A percentile compares a stretch with the other conserved stretches of the same genome.
These are phyloP conservation scores for Rhamnusium bicolor DNA, from an alignment of 2,888 invertebrate genomes.

Conservation along the genomic window DNA sequence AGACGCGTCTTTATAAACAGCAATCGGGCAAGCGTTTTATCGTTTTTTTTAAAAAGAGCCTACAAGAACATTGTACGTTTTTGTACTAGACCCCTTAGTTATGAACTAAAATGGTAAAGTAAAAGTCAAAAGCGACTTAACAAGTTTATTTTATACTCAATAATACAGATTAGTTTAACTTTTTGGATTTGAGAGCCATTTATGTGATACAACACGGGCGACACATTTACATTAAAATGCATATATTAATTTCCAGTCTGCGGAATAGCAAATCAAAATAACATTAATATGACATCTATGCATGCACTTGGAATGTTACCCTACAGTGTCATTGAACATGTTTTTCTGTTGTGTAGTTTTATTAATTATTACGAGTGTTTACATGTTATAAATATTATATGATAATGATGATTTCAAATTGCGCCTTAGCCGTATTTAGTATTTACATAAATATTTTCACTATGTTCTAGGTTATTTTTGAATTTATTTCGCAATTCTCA, in stretches of 20 bases:
- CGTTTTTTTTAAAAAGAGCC: too few species aligned
- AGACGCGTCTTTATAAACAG: too few species aligned
- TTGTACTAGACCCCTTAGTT: too few species aligned
- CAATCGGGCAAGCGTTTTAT: too few species aligned
- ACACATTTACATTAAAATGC: background rate
- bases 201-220: background rate
- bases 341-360: constrained; percentile 1
- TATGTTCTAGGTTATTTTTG: constrained; percentile 16
- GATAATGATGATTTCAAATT: constrained; percentile 17
- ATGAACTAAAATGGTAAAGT: too few species aligned
- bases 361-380: constrained; percentile 3
- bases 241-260: constrained; percentile 1
- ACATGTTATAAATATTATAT: constrained; percentile 12
- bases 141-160: background rate
- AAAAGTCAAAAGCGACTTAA: background rate
- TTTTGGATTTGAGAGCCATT: background rate
- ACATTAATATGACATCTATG: constrained; percentile 2
- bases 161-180: background rate
- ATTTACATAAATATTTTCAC: constrained; percentile 17
- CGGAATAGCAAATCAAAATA: background rate
- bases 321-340: constrained; percentile 14
- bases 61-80: too few species aligned
- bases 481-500: constrained; percentile 3
- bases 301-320: background rate
- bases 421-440: constrained; percentile 1